Conservation (phyloP, 92 coral and sea anemone species). For the Bergia sp. region DNA sequence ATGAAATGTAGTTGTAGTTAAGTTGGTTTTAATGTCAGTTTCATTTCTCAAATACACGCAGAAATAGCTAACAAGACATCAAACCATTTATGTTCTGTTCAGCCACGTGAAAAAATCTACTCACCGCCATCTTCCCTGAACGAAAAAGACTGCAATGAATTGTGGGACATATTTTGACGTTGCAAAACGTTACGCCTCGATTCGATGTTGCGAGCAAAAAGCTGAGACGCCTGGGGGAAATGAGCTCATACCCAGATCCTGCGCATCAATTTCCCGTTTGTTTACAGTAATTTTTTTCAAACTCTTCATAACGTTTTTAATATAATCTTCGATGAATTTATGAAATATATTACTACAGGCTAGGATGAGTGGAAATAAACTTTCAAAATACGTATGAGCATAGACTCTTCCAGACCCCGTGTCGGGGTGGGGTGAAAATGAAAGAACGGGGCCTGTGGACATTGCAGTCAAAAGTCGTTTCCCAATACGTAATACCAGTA, state of each 20-base stretch:
- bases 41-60: neutral
- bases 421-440: too few species aligned
- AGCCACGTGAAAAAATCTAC: slow-evolving; percentile 55
- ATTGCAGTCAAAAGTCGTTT: too few species aligned
- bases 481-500: too few species aligned
- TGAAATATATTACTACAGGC: too few species aligned
- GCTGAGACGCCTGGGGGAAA: neutral
- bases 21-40: neutral
- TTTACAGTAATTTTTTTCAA: too few species aligned
- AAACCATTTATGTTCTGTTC: neutral
- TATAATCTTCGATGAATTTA: too few species aligned
- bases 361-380: too few species aligned
- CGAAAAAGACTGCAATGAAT: slow-evolving; percentile 48
- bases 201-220: neutral
- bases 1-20: slow-evolving; percentile 4
- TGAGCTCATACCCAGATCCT: neutral
- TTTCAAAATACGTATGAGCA: too few species aligned
- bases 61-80: neutral
- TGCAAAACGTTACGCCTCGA: slow-evolving; percentile 8
- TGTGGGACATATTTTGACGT: slow-evolving; percentile 47
- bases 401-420: too few species aligned
- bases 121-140: slow-evolving; percentile 64
- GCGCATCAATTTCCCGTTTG: too few species aligned
- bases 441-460: too few species aligned
- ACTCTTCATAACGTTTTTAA: too few species aligned